Conservation (phyloP, 2,797 vertebrate species). For the Chromis chromis region DNA sequence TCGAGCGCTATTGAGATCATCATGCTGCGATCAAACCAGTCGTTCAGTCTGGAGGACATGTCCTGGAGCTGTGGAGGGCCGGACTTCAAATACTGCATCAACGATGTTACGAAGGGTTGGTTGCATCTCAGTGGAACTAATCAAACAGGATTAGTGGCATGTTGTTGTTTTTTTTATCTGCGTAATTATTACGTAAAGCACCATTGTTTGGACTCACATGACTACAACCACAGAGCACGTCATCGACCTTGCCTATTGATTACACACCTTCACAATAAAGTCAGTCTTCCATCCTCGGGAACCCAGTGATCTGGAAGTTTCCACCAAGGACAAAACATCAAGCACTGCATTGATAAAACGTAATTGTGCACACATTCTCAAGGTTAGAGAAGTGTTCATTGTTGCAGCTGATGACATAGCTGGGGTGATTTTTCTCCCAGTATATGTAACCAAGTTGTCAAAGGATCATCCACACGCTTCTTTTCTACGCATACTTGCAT, state of each 20-base stretch:
- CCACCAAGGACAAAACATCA: constrained; percentile 9
- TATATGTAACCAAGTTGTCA: constrained; percentile 38
- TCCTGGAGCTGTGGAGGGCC: constrained; percentile 93
- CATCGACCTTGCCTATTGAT: constrained; percentile 18
- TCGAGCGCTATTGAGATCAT: constrained; percentile 98
- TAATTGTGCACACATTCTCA: constrained; percentile 1
- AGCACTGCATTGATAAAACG: not conserved
- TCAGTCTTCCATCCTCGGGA: not conserved
- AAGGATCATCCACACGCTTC: constrained; percentile 38
- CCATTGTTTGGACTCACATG: not conserved
- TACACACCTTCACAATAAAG: not conserved
- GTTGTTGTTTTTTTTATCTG: not conserved
- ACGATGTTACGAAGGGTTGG: constrained; percentile 92
- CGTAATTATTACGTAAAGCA: not conserved
- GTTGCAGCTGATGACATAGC: constrained; percentile 48
- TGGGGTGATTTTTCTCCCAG: constrained; percentile 11
- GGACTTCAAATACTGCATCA: constrained; percentile 93
- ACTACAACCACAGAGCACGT: not conserved
- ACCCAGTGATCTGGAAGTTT: constrained; percentile 3
- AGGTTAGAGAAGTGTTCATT: constrained; percentile 14
- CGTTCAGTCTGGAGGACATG: constrained; percentile 95
- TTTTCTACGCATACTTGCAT: constrained; percentile 52
- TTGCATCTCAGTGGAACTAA: not conserved
- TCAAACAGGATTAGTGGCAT: not conserved
- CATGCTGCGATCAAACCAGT: constrained; percentile 97